Evolutionary conservation across 2,797 vertebrate species (phyloP).

Genomic region (Chaenodraco wilsoni): DNA sequence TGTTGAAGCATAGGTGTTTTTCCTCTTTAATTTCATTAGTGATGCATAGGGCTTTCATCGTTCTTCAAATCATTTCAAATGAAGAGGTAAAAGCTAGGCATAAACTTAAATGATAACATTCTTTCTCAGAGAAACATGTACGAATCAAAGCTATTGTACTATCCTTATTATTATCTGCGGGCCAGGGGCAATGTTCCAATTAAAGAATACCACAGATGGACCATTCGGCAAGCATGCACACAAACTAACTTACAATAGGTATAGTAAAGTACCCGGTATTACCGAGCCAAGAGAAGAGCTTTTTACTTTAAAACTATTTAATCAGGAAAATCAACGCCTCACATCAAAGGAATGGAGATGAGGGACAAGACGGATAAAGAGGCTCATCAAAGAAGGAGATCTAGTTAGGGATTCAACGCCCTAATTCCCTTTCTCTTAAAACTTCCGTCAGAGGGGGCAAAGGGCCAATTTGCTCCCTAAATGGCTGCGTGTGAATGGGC

Average conservation of each 20-base stretch:
- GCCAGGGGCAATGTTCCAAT: conserved; percentile 80
- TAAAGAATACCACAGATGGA: conserved; percentile 79
- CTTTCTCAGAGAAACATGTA: conserved; percentile 70
- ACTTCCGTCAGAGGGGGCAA: conserved; percentile 79
- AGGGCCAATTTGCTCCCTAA: conserved; percentile 85
- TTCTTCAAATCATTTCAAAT: conserved; percentile 75
- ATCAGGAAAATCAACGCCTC: conserved; percentile 85
- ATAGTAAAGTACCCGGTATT: conserved; percentile 81
- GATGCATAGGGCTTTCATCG: conserved; percentile 53
- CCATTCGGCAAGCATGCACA: conserved; percentile 75
- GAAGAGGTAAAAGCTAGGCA: conserved; percentile 77
- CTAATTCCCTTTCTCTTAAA: conserved; percentile 85
- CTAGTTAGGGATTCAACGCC: conserved; percentile 81
- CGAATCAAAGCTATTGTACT: conserved; percentile 72
- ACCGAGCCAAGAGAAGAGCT: conserved; percentile 76
- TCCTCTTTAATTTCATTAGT: conserved; percentile 72
- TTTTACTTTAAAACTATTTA: conserved; percentile 85
- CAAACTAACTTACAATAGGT: conserved; percentile 79
- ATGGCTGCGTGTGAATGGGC: conserved; percentile 83
- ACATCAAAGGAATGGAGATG: conserved; percentile 85
- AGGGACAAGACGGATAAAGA: conserved; percentile 82
- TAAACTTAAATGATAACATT: conserved; percentile 77
- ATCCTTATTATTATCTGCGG: conserved; percentile 76
- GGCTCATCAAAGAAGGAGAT: conserved; percentile 85
- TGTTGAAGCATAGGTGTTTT: conserved; percentile 62